These are phyloP conservation scores for Sinodicranocentrus sp. DNA, from an alignment of 2,888 invertebrate species.

Conservation along the genomic window DNA sequence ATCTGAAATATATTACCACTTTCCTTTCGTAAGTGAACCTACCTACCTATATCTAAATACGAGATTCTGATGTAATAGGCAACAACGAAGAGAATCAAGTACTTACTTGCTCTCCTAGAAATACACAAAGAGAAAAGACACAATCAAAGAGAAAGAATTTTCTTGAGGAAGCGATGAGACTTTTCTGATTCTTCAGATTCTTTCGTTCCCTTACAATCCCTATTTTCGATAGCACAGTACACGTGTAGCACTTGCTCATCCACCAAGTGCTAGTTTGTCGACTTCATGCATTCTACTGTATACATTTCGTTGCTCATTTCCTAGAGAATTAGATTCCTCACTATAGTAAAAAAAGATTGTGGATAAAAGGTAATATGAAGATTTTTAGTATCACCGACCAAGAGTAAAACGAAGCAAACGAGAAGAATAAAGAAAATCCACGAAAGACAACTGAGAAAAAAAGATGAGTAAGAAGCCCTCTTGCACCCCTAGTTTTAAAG, in stretches of 20 bases:
- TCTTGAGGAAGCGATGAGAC: constrained; percentile 31
- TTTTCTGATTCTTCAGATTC: constrained; percentile 58
- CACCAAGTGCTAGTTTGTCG: too few relatives aligned
- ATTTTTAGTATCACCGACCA: background rate
- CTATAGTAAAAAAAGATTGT: background rate
- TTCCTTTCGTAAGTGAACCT: background rate
- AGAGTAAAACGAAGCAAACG: background rate
- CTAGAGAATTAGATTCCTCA: background rate
- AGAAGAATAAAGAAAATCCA: background rate
- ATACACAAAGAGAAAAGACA: constrained; percentile 25
- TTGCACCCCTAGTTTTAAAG: too few relatives aligned
- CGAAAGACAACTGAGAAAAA: background rate
- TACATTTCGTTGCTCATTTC: background rate
- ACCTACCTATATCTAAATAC: background rate
- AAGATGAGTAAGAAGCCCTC: background rate
- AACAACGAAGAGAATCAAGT: background rate
- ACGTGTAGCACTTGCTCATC: too few relatives aligned
- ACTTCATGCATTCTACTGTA: background rate
- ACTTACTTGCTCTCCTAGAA: constrained; percentile 3
- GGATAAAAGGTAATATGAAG: constrained; percentile 14
- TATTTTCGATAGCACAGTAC: too few relatives aligned
- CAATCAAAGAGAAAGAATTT: constrained; percentile 55
- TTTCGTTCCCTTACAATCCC: constrained; percentile 8
- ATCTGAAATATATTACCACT: background rate
- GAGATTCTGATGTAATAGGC: constrained; percentile 1